Conservation (phyloP, 2,797 vertebrate genomes). For the Naso thynnoides region DNA sequence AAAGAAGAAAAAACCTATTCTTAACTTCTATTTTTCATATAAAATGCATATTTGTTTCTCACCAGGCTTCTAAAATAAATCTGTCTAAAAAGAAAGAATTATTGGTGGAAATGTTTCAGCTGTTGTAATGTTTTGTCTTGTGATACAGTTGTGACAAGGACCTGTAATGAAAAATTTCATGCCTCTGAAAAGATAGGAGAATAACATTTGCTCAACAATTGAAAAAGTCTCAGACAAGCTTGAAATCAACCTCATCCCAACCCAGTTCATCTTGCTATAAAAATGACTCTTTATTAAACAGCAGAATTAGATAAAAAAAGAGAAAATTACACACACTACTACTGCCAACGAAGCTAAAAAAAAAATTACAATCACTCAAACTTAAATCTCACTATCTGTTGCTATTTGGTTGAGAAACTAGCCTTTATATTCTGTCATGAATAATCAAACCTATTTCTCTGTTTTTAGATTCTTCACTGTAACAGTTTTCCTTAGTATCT, state of each 20-base stretch:
- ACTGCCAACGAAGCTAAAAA: too few species aligned
- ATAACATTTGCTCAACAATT: not conserved
- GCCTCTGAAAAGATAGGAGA: constrained; percentile 1
- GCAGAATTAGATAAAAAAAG: constrained; percentile 6
- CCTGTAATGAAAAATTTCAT: not conserved
- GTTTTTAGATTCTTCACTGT: not conserved
- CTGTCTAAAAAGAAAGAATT: too few species aligned
- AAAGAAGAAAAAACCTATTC: too few species aligned
- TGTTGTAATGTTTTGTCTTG: not conserved
- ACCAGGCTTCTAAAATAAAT: not conserved
- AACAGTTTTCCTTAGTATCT: constrained; percentile 15
- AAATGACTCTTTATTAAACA: constrained; percentile 3
- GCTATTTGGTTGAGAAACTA: not conserved
- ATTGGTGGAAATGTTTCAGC: not conserved
- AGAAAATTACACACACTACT: too few species aligned
- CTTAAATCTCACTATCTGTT: not conserved
- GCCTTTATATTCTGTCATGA: not conserved
- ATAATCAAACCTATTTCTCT: constrained; percentile 17
- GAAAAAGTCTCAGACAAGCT: not conserved
- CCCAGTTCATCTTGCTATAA: not conserved
- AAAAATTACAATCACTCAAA: too few species aligned
- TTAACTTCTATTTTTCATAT: too few species aligned
- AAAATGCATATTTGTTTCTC: not conserved
- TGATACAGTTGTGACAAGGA: not conserved
- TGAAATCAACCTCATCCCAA: not conserved